These are phyloP conservation scores for Ephialtes manifestator DNA, from an alignment of 2,888 invertebrate species.

Conservation along the genomic window DNA sequence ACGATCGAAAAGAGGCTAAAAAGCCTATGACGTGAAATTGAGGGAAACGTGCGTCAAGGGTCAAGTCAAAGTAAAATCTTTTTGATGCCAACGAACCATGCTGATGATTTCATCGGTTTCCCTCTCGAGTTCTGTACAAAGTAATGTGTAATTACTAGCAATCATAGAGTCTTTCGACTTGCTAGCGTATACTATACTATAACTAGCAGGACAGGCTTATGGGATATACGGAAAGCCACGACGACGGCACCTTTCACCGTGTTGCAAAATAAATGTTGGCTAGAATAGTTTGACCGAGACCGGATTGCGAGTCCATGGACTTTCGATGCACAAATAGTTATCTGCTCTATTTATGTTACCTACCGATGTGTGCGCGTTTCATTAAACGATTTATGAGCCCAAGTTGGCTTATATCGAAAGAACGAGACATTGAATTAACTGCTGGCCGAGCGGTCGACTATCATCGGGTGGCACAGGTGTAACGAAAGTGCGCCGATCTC, in stretches of 20 bases:
- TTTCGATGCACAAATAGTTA: slow-evolving; percentile 8
- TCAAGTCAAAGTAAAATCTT: not conserved
- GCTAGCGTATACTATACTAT: no score
- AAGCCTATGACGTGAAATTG: not conserved
- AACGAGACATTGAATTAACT: no score
- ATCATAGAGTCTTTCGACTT: not conserved
- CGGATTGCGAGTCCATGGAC: slow-evolving; percentile 48
- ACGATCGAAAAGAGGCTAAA: no score
- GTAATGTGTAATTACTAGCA: not conserved
- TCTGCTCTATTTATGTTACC: not conserved
- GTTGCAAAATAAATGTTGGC: slow-evolving; percentile 64
- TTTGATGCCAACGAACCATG: not conserved
- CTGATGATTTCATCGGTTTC: not conserved
- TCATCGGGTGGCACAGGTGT: slow-evolving; percentile 58
- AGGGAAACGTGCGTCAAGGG: not conserved
- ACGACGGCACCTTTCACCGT: slow-evolving; percentile 61
- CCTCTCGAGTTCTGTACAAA: not conserved
- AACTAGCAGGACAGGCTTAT: not conserved
- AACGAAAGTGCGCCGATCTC: slow-evolving; percentile 61
- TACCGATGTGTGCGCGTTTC: not conserved
- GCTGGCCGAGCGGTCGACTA: slow-evolving; percentile 26
- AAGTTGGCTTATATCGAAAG: no score
- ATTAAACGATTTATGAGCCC: slow-evolving; percentile 45
- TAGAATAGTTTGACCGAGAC: slow-evolving; percentile 58
- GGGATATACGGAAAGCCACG: slow-evolving; percentile 36